These are phyloP conservation scores for Saturnia pavonia DNA, from an alignment of 2,888 invertebrate genomes.

Conservation along the genomic window DNA sequence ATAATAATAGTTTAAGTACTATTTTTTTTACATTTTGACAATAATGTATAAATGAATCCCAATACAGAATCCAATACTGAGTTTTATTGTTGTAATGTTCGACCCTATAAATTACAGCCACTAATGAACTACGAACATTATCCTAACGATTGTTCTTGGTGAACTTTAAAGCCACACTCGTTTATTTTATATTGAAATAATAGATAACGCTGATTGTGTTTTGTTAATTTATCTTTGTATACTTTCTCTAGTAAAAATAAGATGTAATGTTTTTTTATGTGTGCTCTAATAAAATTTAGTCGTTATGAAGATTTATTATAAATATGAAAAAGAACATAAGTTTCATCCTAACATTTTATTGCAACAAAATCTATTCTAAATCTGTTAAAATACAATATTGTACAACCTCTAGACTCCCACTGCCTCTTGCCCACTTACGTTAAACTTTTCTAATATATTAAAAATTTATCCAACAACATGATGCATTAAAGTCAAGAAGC, in stretches of 20 bases:
- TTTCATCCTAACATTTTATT: no score
- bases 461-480: slow-evolving; percentile 57
- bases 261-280: no score
- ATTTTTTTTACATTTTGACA: neutral
- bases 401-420: slow-evolving; percentile 37
- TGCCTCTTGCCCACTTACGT: slow-evolving; percentile 40
- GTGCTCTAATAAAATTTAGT: no score
- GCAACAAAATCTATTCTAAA: slow-evolving; percentile 48
- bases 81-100: slow-evolving; percentile 19
- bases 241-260: no score
- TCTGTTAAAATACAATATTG: slow-evolving; percentile 59
- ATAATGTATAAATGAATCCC: neutral
- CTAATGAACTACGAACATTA: slow-evolving; percentile 51
- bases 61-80: neutral
- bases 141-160: slow-evolving; percentile 55
- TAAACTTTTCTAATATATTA: slow-evolving; percentile 69
- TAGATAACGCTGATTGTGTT: no score
- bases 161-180: slow-evolving; percentile 51
- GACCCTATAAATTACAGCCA: slow-evolving; percentile 39
- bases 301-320: no score
- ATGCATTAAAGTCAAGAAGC: slow-evolving; percentile 51
- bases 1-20: no score
- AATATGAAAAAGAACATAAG: no score
- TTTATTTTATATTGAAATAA: slow-evolving; percentile 54
- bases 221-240: no score